Evolutionary conservation across 2,113 vertebrate species (phyloP).

Genomic region (Macrotis lagotis): DNA sequence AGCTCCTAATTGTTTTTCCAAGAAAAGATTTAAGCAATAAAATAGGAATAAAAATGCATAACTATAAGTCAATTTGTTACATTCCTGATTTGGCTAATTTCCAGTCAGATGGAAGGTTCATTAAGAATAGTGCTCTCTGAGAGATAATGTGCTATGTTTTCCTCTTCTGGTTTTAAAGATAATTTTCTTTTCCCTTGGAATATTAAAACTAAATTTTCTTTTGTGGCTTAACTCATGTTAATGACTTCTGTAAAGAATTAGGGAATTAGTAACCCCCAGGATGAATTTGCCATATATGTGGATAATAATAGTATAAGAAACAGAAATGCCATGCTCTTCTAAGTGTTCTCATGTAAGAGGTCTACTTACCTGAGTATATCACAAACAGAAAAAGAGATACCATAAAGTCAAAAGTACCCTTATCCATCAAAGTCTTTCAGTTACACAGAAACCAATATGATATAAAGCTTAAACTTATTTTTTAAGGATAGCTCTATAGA

Average conservation of each 20-base stretch:
- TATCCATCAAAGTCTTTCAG: constrained; percentile 22
- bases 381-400: not conserved
- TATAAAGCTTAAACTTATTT: not conserved
- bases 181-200: constrained; percentile 11
- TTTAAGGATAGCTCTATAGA: constrained; percentile 22
- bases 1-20: not conserved
- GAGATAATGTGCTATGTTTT: constrained; percentile 31
- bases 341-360: not conserved
- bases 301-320: not conserved
- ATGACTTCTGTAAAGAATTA: constrained; percentile 12
- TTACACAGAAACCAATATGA: constrained; percentile 13
- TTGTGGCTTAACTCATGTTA: constrained; percentile 28
- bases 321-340: not conserved
- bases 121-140: not conserved
- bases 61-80: constrained; percentile 1
- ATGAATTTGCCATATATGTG: not conserved
- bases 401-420: constrained; percentile 31
- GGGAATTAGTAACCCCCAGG: not conserved
- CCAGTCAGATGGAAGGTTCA: not conserved
- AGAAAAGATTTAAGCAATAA: not conserved
- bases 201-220: constrained; percentile 35
- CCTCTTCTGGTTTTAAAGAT: not conserved
- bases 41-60: not conserved
- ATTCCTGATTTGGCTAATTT: constrained; percentile 6
- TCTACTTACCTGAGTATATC: constrained; percentile 1